Evolutionary conservation across 2,797 vertebrate genomes (phyloP).

Genomic region (Phoxinus dragarum): DNA sequence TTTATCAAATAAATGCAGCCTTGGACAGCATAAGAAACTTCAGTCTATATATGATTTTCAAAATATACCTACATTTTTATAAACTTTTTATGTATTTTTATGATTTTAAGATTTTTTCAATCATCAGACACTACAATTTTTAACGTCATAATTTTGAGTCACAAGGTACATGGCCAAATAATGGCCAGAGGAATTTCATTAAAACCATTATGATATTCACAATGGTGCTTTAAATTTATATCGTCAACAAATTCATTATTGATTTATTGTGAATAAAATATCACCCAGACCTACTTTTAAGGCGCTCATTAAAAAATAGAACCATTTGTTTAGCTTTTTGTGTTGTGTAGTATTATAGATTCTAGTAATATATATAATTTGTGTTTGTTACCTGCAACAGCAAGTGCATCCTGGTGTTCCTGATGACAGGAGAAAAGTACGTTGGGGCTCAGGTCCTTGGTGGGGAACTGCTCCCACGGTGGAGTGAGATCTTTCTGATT

Average conservation of each 20-base stretch:
- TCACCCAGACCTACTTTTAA: background rate
- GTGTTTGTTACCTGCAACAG: conserved; percentile 82
- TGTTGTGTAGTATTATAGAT: background rate
- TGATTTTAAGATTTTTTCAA: background rate
- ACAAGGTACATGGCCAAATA: background rate
- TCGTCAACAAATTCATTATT: background rate
- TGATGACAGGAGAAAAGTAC: conserved; percentile 96
- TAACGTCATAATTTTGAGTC: background rate
- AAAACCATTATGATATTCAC: background rate
- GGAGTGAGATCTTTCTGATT: conserved; percentile 94
- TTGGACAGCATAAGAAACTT: background rate
- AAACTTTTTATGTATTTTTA: too few species aligned
- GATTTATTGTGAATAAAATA: background rate
- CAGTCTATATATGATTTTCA: background rate
- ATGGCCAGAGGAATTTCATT: too few species aligned
- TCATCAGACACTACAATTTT: background rate
- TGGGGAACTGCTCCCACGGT: conserved; percentile 96
- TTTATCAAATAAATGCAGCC: background rate
- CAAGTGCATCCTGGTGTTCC: conserved; percentile 93
- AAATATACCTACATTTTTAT: background rate
- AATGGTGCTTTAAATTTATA: background rate
- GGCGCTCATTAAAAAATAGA: background rate
- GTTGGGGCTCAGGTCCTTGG: conserved; percentile 91
- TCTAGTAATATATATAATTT: background rate
- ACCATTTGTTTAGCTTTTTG: background rate